Percentiles rank a stretch among this genome's conserved stretches.
Evolutionary conservation across 2,797 vertebrate species (phyloP).

Genomic region (Mycteria americana): DNA sequence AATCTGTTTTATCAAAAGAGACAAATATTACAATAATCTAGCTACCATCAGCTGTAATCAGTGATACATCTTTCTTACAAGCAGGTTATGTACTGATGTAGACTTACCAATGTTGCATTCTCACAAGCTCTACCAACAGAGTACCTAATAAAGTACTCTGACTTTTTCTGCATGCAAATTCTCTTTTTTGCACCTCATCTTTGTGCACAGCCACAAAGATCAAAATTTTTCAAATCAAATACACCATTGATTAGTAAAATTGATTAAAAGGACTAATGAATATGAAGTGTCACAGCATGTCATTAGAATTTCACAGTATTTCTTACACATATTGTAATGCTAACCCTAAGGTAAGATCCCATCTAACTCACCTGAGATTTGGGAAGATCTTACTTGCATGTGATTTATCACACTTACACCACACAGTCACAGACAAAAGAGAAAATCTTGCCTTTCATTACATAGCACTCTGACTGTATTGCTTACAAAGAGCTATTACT

Average conservation of each 20-base stretch:
- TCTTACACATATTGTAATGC: neutral
- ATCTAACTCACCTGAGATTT: slow-evolving; percentile 18
- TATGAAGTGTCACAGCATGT: slow-evolving; percentile 32
- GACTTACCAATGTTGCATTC: neutral
- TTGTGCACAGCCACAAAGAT: neutral
- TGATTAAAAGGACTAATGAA: slow-evolving; percentile 51
- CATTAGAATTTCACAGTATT: slow-evolving; percentile 2
- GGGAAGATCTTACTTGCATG: slow-evolving; percentile 27
- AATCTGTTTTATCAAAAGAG: slow-evolving; percentile 42
- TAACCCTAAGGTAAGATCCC: neutral
- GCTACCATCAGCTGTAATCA: slow-evolving; percentile 21
- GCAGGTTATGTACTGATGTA: neutral
- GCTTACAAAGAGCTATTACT: neutral
- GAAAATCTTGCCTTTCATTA: neutral
- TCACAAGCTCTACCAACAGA: slow-evolving; percentile 25
- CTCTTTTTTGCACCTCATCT: neutral
- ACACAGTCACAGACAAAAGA: neutral
- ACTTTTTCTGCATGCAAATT: slow-evolving; percentile 9
- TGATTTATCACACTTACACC: neutral
- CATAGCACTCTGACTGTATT: neutral
- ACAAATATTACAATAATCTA: slow-evolving; percentile 47
- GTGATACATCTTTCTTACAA: slow-evolving; percentile 3
- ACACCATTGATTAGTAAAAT: slow-evolving; percentile 1
- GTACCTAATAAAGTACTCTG: neutral
- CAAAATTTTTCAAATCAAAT: neutral